phyloP scores from a whole-genome alignment of 2,797 vertebrate genomes.

The Halcyon chelicuti region DNA sequence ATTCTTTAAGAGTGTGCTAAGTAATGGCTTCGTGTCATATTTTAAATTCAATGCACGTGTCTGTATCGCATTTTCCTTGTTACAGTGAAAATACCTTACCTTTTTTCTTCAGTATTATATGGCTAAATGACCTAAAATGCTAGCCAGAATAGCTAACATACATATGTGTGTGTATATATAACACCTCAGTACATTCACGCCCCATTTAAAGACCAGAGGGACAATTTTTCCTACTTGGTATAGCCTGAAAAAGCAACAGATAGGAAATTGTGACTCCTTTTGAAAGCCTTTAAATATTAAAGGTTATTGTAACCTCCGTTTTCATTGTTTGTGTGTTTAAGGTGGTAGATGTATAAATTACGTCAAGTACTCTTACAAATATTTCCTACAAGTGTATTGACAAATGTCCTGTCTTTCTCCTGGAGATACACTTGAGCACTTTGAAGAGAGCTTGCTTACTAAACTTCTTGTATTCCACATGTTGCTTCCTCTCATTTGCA shows the following conservation, averaged over 20 bases:
- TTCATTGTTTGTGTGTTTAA: constrained; percentile 65
- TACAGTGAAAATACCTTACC: neutral
- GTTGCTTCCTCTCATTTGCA: constrained; percentile 45
- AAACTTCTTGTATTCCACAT: constrained; percentile 35
- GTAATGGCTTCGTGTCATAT: neutral
- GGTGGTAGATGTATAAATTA: constrained; percentile 66
- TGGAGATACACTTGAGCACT: constrained; percentile 48
- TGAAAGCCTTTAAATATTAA: constrained; percentile 72
- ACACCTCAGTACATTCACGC: neutral
- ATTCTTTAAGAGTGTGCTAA: neutral
- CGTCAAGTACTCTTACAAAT: constrained; percentile 43
- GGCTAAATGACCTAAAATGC: neutral
- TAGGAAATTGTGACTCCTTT: constrained; percentile 19
- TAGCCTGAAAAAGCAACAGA: constrained; percentile 21
- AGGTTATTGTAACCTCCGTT: constrained; percentile 36
- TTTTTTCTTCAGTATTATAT: neutral
- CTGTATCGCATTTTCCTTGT: neutral
- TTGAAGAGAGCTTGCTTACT: constrained; percentile 46
- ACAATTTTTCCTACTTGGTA: neutral
- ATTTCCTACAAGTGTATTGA: constrained; percentile 60
- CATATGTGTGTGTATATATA: neutral
- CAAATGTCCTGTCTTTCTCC: constrained; percentile 62
- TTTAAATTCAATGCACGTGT: neutral
- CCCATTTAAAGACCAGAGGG: neutral
- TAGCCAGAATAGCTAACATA: neutral